Evolutionary conservation across 2,113 vertebrate genomes (phyloP).

Genomic region (Dunckerocampus dactyliophorus): DNA sequence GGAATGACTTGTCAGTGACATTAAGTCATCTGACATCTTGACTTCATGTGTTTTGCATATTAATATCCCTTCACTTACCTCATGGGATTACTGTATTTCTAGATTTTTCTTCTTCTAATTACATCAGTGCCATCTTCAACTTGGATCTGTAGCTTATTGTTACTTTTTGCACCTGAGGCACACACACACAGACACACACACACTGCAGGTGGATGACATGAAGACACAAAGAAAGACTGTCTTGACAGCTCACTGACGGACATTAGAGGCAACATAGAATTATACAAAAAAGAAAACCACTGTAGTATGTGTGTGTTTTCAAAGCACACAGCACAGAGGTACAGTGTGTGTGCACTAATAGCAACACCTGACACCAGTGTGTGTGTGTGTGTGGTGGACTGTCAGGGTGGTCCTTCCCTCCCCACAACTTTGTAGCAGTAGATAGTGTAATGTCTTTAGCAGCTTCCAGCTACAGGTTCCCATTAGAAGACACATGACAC

Average conservation of each 20-base stretch:
- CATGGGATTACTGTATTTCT: neutral
- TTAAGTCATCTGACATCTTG: neutral
- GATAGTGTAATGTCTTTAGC: slow-evolving; percentile 66
- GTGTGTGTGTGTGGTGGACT: slow-evolving; percentile 23
- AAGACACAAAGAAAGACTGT: neutral
- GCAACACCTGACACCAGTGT: slow-evolving; percentile 50
- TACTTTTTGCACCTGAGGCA: neutral
- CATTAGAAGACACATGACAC: no score
- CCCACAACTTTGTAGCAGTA: slow-evolving; percentile 50
- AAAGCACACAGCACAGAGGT: slow-evolving; percentile 26
- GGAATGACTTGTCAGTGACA: slow-evolving; percentile 14
- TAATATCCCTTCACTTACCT: no score
- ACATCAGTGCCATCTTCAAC: neutral
- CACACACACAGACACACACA: no score
- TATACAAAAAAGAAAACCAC: neutral
- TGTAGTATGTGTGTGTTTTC: slow-evolving; percentile 19
- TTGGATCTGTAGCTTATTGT: neutral
- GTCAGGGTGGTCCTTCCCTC: slow-evolving; percentile 67
- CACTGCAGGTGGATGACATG: neutral
- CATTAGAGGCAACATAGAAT: neutral
- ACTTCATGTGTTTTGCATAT: slow-evolving; percentile 3
- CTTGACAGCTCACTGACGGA: neutral
- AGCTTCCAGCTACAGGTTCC: slow-evolving; percentile 31
- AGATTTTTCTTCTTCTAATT: neutral
- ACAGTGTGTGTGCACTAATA: slow-evolving; percentile 34